Percentiles rank a stretch among this genome's conserved stretches.
These are phyloP conservation scores for Poeciliopsis retropinna DNA, from an alignment of 2,113 vertebrate species.

Conservation along the genomic window DNA sequence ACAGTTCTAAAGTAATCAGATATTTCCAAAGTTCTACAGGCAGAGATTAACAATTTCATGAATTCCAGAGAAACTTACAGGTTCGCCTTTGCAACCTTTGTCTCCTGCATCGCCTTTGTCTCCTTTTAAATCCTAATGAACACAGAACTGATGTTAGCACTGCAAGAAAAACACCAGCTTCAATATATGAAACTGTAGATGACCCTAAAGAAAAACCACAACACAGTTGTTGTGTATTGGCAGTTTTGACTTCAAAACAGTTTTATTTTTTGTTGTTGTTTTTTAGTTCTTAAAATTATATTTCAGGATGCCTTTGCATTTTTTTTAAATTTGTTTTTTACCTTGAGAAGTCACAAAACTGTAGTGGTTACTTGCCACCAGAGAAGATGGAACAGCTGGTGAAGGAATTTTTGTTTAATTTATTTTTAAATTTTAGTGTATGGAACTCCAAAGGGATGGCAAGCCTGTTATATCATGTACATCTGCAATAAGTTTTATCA, in stretches of 20 bases:
- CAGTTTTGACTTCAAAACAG: no score
- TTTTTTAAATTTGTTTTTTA: no score
- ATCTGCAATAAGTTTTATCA: not conserved
- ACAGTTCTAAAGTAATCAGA: not conserved
- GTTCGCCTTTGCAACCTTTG: constrained; percentile 64
- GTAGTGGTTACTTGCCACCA: not conserved
- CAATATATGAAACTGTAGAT: not conserved
- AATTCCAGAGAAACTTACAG: constrained; percentile 56
- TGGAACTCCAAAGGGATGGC: constrained; percentile 7
- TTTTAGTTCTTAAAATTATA: no score
- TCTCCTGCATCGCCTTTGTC: constrained; percentile 54
- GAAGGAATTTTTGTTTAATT: not conserved
- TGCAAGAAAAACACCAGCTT: not conserved
- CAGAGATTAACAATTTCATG: not conserved
- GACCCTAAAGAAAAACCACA: not conserved
- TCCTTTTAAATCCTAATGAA: constrained; percentile 58
- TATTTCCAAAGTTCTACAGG: not conserved
- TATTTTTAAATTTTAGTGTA: constrained; percentile 6
- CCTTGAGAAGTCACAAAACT: no score
- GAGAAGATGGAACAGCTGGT: not conserved
- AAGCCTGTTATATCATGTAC: not conserved
- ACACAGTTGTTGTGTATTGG: no score
- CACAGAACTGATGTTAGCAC: constrained; percentile 12
- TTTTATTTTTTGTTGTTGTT: no score
- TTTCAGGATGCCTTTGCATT: no score